Percentiles rank a stretch among this genome's conserved stretches.
Evolutionary conservation across 2,888 invertebrate species (phyloP).

Genomic region (Hesperia comma): DNA sequence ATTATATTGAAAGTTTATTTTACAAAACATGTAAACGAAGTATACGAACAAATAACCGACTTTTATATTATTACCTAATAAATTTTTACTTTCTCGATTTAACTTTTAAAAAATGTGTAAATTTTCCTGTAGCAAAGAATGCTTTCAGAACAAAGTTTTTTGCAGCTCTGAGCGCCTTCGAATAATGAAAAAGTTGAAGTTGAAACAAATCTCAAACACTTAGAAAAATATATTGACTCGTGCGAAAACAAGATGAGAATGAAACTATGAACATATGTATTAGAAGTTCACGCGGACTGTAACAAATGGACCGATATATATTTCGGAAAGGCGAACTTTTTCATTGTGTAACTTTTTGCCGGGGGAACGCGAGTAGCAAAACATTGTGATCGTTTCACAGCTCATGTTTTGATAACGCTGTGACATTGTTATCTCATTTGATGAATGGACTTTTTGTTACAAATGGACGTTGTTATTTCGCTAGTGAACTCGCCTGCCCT

Average conservation of each 20-base stretch:
- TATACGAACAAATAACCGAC: too few species aligned
- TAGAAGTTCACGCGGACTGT: slow-evolving; percentile 49
- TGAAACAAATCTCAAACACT: background rate
- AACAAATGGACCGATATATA: slow-evolving; percentile 70
- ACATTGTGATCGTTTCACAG: slow-evolving; percentile 77
- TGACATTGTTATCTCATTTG: slow-evolving; percentile 80
- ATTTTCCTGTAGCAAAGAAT: too few species aligned
- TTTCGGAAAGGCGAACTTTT: slow-evolving; percentile 64
- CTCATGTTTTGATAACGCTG: slow-evolving; percentile 80
- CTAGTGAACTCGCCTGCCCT: slow-evolving; percentile 64
- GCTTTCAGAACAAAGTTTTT: too few species aligned
- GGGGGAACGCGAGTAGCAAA: slow-evolving; percentile 65
- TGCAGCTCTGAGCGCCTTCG: too few species aligned
- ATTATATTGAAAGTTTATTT: too few species aligned
- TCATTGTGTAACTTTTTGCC: slow-evolving; percentile 74
- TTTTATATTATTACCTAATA: too few species aligned
- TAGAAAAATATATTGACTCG: slow-evolving; percentile 6
- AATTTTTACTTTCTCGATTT: too few species aligned
- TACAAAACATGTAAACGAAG: too few species aligned
- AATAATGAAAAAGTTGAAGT: background rate
- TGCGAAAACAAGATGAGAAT: slow-evolving; percentile 4
- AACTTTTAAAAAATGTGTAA: too few species aligned
- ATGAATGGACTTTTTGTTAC: slow-evolving; percentile 81
- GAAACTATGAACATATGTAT: slow-evolving; percentile 28
- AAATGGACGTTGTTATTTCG: slow-evolving; percentile 77